phyloP scores from a whole-genome alignment of 1,140 invertebrate species.

The Choristoneura fumiferana region DNA sequence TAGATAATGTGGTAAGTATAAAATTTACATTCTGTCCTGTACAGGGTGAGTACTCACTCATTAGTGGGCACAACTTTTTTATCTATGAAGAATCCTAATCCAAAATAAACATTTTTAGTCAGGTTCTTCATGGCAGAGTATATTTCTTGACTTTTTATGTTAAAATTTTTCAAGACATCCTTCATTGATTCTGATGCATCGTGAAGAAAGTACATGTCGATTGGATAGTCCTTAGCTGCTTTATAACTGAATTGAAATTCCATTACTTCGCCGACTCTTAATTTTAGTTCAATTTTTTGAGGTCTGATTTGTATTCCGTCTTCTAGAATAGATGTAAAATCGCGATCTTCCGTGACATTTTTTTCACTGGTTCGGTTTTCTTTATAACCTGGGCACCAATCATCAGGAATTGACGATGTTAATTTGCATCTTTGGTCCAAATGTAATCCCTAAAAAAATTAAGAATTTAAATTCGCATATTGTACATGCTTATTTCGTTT shows the following conservation, averaged over 20 bases:
- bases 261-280: constrained; percentile 41
- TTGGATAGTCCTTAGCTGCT: constrained; percentile 89
- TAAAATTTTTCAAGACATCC: constrained; percentile 84
- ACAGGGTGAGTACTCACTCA: constrained; percentile 80
- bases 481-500: no score
- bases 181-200: constrained; percentile 92
- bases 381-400: constrained; percentile 45
- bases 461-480: no score
- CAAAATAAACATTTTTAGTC: constrained; percentile 90
- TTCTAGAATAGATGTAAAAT: constrained; percentile 36
- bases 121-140: constrained; percentile 84
- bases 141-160: constrained; percentile 82
- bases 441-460: no score
- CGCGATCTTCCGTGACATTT: constrained; percentile 13
- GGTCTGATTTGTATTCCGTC: constrained; percentile 49
- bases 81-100: constrained; percentile 94
- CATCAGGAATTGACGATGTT: constrained; percentile 16
- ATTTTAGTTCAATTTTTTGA: constrained; percentile 47
- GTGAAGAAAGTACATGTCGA: constrained; percentile 94
- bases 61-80: constrained; percentile 91
- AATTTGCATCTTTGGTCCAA: constrained; percentile 33
- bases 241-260: constrained; percentile 70
- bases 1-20: no score
- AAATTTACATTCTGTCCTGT: no score
- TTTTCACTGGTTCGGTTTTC: constrained; percentile 28